These are phyloP conservation scores for Lagocephalus sceleratus DNA, from an alignment of 2,797 vertebrate species.

Conservation along the genomic window DNA sequence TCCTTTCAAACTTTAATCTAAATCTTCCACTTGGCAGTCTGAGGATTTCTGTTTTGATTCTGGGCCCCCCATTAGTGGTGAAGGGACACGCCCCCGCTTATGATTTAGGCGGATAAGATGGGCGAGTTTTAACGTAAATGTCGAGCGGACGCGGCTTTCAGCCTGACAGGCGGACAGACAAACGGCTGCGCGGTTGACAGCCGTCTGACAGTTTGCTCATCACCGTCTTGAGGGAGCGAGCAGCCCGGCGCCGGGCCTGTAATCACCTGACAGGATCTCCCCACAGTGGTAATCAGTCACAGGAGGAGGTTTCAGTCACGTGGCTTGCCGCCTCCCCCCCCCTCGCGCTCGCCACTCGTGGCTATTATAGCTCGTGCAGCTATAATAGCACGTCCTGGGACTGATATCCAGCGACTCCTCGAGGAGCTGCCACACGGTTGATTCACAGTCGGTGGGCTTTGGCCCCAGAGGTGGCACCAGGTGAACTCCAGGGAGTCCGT, in stretches of 20 bases:
- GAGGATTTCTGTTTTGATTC: background rate
- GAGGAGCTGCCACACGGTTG: too few species aligned
- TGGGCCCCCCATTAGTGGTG: constrained; percentile 24
- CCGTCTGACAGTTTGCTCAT: constrained; percentile 25
- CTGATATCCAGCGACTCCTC: background rate
- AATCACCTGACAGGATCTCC: constrained; percentile 31
- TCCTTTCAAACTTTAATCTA: background rate
- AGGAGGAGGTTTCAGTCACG: too few species aligned
- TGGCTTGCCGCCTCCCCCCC: background rate
- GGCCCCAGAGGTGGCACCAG: too few species aligned
- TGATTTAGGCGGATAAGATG: constrained; percentile 7
- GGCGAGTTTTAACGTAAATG: constrained; percentile 9
- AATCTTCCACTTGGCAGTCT: background rate
- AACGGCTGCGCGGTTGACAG: constrained; percentile 10
- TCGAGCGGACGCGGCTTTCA: background rate
- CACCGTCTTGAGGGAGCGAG: constrained; percentile 7
- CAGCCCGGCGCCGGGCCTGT: constrained; percentile 15
- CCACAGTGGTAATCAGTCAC: constrained; percentile 6
- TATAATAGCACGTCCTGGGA: background rate
- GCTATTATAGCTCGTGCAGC: too few species aligned
- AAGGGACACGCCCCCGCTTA: constrained; percentile 2
- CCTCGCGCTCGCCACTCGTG: constrained; percentile 1
- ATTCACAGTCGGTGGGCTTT: too few species aligned
- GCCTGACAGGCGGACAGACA: constrained; percentile 25
- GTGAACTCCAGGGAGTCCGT: too few species aligned